Evolutionary conservation across 2,797 vertebrate species (phyloP).

Genomic region (Selene dorsalis): DNA sequence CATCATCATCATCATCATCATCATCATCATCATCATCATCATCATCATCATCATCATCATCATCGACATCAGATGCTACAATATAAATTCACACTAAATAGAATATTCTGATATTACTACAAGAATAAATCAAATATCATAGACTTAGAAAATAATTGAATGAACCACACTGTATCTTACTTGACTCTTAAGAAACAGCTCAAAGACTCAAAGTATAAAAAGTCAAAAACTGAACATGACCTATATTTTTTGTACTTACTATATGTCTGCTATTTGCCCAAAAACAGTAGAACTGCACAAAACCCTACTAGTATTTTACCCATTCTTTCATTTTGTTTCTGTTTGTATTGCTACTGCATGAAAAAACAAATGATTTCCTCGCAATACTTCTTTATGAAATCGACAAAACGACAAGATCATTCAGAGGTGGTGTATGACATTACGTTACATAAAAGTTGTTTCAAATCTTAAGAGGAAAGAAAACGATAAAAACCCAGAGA

Average conservation of each 20-base stretch:
- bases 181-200: neutral
- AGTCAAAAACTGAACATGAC: neutral
- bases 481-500: neutral
- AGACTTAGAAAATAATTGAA: too few species aligned
- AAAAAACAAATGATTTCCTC: conserved; percentile 1
- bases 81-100: neutral
- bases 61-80: neutral
- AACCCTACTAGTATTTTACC: neutral
- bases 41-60: neutral
- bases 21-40: neutral
- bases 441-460: conserved; percentile 12
- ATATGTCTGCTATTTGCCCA: neutral
- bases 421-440: neutral
- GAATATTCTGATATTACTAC: neutral
- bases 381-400: conserved; percentile 2
- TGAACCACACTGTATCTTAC: neutral
- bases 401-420: neutral
- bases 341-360: neutral
- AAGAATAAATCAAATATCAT: neutral
- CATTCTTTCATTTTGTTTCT: neutral
- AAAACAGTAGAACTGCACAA: neutral
- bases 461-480: conserved; percentile 18
- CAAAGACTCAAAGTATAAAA: neutral
- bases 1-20: conserved; percentile 9
- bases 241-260: neutral